phyloP scores from a whole-genome alignment of 23 tunicate genomes.

The Phallusia fumigata region DNA sequence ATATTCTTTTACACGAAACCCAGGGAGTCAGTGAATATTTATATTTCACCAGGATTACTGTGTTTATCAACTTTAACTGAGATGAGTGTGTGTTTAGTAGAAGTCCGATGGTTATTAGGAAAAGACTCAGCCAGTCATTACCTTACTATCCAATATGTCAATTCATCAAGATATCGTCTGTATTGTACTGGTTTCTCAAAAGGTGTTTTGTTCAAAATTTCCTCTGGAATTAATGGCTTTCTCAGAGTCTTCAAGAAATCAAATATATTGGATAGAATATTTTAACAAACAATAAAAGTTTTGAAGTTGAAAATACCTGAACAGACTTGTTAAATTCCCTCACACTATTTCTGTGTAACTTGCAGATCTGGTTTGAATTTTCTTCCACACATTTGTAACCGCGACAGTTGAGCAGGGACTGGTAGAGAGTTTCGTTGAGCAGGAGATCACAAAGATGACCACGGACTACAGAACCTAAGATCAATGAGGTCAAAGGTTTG shows the following conservation, averaged over 20 bases:
- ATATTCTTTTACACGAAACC: too few species aligned
- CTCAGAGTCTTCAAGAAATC: slow-evolving; percentile 7
- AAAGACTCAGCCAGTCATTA: too few species aligned
- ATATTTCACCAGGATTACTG: not conserved
- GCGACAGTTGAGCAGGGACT: slow-evolving; percentile 19
- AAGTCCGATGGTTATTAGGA: too few species aligned
- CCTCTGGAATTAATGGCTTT: slow-evolving; percentile 34
- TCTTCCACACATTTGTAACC: slow-evolving; percentile 54
- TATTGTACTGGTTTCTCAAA: slow-evolving; percentile 38
- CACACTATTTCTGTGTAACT: slow-evolving; percentile 41
- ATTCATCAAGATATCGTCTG: slow-evolving; percentile 71
- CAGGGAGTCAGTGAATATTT: too few species aligned
- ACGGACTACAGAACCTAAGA: slow-evolving; percentile 63
- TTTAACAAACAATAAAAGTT: not conserved
- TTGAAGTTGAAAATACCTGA: slow-evolving; percentile 21
- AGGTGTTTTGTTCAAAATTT: slow-evolving; percentile 35
- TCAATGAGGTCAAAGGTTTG: too few species aligned
- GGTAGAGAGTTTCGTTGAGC: slow-evolving; percentile 49
- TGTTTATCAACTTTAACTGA: too few species aligned
- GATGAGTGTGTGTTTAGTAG: too few species aligned
- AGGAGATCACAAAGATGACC: slow-evolving; percentile 49
- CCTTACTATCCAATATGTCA: slow-evolving; percentile 84
- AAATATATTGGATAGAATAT: not conserved
- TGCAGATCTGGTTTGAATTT: slow-evolving; percentile 9
- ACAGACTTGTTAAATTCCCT: slow-evolving; percentile 33